Percentiles rank a stretch among this genome's conserved stretches.
Conservation (phyloP, 2,113 vertebrate species). For the Cathartes aura region DNA sequence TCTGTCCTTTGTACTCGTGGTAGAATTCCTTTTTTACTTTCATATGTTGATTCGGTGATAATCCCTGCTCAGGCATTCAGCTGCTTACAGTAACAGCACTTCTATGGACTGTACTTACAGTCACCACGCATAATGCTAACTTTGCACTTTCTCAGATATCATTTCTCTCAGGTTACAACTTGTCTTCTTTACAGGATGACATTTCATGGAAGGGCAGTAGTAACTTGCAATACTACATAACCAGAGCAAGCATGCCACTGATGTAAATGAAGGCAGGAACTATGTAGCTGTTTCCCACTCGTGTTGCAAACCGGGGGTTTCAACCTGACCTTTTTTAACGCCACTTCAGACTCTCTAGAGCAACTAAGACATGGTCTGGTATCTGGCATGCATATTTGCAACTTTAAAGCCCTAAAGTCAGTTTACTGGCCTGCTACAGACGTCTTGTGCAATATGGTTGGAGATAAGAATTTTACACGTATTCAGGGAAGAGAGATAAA, state of each 20-base stretch:
- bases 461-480: neutral
- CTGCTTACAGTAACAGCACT: neutral
- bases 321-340: neutral
- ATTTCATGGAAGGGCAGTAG: neutral
- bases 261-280: neutral
- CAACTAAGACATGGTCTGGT: neutral
- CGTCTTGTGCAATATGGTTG: neutral
- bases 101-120: neutral
- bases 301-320: neutral
- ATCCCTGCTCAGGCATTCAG: neutral
- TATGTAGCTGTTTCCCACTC: rapidly evolving
- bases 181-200: neutral
- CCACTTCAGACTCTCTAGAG: neutral
- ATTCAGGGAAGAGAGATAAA: neutral
- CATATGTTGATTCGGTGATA: neutral
- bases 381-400: neutral
- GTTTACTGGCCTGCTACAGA: neutral
- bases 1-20: neutral
- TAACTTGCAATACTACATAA: neutral
- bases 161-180: neutral
- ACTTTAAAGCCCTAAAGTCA: neutral
- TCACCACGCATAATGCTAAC: neutral
- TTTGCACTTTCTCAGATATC: neutral
- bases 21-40: neutral
- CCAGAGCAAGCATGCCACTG: neutral